A percentile compares a stretch with the other conserved stretches of the same genome.
Conservation (phyloP, 2,113 vertebrate species). For the Sinocyclocheilus maitianheensis region DNA sequence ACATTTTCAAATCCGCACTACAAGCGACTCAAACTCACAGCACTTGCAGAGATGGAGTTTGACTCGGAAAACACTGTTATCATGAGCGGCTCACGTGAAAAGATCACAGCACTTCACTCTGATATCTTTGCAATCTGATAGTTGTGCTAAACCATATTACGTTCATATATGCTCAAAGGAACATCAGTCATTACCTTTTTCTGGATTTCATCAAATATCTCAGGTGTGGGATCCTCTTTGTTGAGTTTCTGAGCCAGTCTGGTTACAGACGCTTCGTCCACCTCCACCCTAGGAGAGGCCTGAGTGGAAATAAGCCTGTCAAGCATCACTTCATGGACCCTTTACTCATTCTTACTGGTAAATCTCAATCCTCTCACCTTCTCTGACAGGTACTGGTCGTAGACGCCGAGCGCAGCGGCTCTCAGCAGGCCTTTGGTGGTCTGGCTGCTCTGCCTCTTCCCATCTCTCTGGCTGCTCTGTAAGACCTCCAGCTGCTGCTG, state of each 20-base stretch:
- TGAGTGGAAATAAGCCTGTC: conserved; percentile 56
- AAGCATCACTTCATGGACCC: neutral
- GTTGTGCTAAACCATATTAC: too few species aligned
- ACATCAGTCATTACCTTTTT: conserved; percentile 81
- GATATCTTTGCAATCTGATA: too few species aligned
- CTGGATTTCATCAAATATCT: conserved; percentile 98
- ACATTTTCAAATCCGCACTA: too few species aligned
- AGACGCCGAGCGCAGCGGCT: conserved; percentile 93
- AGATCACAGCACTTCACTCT: too few species aligned
- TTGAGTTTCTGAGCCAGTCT: conserved; percentile 90
- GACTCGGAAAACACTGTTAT: too few species aligned
- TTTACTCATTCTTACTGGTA: neutral
- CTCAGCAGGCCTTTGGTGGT: conserved; percentile 89
- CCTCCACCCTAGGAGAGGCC: conserved; percentile 94
- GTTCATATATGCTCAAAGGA: neutral
- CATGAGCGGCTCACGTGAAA: too few species aligned
- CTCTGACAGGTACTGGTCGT: conserved; percentile 97
- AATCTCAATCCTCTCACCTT: conserved; percentile 64
- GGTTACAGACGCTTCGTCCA: conserved; percentile 85
- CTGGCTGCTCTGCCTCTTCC: conserved; percentile 88
- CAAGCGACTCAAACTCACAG: too few species aligned
- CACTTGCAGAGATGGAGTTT: too few species aligned
- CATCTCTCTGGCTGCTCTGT: conserved; percentile 84
- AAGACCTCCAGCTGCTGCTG: conserved; percentile 96
- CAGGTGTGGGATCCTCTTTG: conserved; percentile 93